These are phyloP conservation scores for Phrynosoma platyrhinos DNA, from an alignment of 2,113 vertebrate genomes.

Conservation along the genomic window DNA sequence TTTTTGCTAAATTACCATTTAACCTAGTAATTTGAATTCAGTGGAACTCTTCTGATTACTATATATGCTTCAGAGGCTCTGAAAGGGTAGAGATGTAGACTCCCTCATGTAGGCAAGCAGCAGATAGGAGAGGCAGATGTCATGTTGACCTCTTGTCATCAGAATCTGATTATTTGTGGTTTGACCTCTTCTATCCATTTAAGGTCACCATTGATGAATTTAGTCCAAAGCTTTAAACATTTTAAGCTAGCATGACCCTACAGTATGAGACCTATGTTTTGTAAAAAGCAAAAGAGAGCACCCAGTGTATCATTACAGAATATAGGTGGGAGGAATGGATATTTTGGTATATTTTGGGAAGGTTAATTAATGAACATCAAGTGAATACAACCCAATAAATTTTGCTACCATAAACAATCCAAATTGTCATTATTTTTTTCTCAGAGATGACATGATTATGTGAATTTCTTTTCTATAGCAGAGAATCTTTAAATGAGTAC, in stretches of 20 bases:
- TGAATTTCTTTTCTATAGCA: not conserved
- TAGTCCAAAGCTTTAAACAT: constrained; percentile 7
- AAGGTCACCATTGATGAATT: constrained; percentile 17
- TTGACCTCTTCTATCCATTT: constrained; percentile 46
- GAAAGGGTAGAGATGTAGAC: constrained; percentile 26
- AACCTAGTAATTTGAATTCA: constrained; percentile 38
- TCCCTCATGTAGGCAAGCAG: constrained; percentile 44
- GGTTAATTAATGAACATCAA: accelerated
- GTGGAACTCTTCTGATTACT: constrained; percentile 41
- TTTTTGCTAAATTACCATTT: constrained; percentile 49
- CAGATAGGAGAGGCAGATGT: constrained; percentile 56
- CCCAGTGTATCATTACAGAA: not conserved
- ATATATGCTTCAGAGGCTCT: constrained; percentile 26
- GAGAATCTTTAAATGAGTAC: not conserved
- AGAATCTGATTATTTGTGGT: constrained; percentile 50
- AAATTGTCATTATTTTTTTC: not conserved
- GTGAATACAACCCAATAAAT: not conserved
- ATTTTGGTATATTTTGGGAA: not conserved
- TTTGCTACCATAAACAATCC: not conserved
- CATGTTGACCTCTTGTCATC: constrained; percentile 44
- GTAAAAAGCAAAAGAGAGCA: not conserved
- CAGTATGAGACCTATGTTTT: not conserved
- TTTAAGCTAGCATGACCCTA: not conserved
- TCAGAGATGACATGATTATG: not conserved
- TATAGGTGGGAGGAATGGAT: not conserved